Conservation (phyloP, 2,888 invertebrate species). For the Cantharis rustica region DNA sequence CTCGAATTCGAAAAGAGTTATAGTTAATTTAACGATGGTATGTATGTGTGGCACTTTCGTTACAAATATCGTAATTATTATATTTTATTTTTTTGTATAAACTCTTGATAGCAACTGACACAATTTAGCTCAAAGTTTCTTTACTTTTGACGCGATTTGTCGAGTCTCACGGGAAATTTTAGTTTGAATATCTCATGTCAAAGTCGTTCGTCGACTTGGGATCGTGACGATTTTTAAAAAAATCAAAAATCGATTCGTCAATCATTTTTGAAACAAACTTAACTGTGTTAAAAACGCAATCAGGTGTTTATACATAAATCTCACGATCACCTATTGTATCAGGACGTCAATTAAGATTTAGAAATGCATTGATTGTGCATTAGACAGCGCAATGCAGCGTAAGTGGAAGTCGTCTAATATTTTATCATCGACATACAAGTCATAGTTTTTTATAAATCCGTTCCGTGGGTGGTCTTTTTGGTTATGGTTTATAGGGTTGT, state of each 20-base stretch:
- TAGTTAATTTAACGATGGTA: background rate
- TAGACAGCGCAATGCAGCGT: conserved; percentile 1
- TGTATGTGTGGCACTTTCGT: background rate
- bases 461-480: conserved; percentile 23
- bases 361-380: background rate
- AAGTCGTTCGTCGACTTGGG: no score
- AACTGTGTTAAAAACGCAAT: background rate
- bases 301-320: background rate
- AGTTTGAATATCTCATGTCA: no score
- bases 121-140: background rate
- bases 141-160: background rate
- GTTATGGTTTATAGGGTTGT: conserved; percentile 23
- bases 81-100: no score
- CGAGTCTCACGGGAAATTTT: background rate
- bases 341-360: background rate
- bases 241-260: background rate
- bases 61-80: background rate
- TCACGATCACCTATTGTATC: background rate
- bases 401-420: conserved; percentile 9
- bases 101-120: background rate
- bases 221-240: background rate
- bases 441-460: conserved; percentile 5
- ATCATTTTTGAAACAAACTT: background rate
- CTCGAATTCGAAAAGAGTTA: background rate
- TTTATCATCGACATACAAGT: conserved; percentile 27